These are phyloP conservation scores for Grus americana DNA, from an alignment of 2,113 vertebrate genomes.

Conservation along the genomic window DNA sequence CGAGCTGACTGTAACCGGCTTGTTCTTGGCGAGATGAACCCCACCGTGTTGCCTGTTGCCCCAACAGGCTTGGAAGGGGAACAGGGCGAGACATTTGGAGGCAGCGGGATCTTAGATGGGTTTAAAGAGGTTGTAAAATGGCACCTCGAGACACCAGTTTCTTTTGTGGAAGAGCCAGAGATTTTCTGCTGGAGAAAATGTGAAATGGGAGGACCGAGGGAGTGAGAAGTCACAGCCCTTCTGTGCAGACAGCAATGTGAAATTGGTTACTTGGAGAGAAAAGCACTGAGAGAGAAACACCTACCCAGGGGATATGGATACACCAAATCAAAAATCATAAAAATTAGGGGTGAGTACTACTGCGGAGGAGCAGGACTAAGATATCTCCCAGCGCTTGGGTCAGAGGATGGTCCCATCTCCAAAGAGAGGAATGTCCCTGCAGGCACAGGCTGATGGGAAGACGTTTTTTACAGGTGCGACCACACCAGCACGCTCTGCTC, in stretches of 20 bases:
- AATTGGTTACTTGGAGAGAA: background rate
- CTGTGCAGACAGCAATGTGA: background rate
- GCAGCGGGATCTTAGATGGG: background rate
- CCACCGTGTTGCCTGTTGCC: fast-evolving
- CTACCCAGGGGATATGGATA: background rate
- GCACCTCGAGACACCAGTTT: background rate
- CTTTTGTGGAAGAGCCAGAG: background rate
- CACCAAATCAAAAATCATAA: background rate
- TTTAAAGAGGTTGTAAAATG: background rate
- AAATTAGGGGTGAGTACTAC: background rate
- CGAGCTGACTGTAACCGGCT: background rate
- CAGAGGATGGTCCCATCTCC: background rate
- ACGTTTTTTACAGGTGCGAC: background rate
- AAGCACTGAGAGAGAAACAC: background rate
- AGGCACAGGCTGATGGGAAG: background rate
- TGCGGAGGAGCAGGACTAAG: background rate
- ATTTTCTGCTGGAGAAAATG: background rate
- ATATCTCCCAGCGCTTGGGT: too few relatives aligned
- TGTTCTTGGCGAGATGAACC: background rate
- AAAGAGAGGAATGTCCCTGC: background rate
- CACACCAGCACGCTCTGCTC: background rate
- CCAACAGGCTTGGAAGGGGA: background rate
- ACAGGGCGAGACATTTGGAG: background rate
- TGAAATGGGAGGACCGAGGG: background rate
- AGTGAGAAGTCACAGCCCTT: background rate